These are phyloP conservation scores for Congeria kusceri DNA, from an alignment of 2,888 invertebrate species.

Conservation along the genomic window DNA sequence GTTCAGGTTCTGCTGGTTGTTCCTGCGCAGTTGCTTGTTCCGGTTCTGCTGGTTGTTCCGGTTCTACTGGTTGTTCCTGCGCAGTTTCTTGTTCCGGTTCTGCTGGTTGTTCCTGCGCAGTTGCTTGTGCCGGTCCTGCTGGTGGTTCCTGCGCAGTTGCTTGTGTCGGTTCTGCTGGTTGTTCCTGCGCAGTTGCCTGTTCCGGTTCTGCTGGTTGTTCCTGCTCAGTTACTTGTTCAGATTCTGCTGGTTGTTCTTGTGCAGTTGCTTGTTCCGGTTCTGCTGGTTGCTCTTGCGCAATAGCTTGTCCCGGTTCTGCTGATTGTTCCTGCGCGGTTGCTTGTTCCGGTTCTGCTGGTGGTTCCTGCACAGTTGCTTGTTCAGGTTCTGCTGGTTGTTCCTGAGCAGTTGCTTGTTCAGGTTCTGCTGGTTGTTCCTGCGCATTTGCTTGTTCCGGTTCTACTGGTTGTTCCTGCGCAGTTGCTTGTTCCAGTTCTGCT, in stretches of 20 bases:
- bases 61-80: not conserved
- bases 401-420: too few species aligned
- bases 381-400: not conserved
- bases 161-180: not conserved
- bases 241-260: not conserved
- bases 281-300: not conserved
- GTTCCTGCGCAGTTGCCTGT: not conserved
- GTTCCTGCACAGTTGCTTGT: not conserved
- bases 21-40: not conserved
- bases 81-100: not conserved
- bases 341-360: not conserved
- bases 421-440: not conserved
- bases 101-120: not conserved
- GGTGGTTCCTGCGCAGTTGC: not conserved
- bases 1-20: not conserved
- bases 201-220: not conserved
- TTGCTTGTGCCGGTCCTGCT: not conserved
- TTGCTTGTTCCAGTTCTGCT: not conserved
- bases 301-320: not conserved
- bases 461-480: not conserved
- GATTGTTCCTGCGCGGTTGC: not conserved
- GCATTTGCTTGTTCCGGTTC: not conserved
- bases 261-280: not conserved
- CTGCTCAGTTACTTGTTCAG: not conserved
- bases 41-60: not conserved